phyloP scores from a whole-genome alignment of 2,797 vertebrate species.

The Delichon dasypus region DNA sequence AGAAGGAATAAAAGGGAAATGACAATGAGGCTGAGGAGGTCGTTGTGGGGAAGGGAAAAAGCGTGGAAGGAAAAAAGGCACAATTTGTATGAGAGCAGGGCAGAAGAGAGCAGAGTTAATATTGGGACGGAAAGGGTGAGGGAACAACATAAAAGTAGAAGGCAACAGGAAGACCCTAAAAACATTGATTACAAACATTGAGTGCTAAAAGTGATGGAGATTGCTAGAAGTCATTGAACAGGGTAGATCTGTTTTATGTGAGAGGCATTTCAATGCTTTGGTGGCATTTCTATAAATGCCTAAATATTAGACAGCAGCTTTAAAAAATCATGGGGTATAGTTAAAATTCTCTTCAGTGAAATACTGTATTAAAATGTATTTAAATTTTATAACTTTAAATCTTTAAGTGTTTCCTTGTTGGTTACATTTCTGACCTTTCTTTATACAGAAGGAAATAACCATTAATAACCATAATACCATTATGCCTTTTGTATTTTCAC shows the following conservation, averaged over 20 bases:
- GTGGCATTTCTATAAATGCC: neutral
- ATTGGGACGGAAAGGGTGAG: neutral
- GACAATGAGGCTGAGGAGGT: neutral
- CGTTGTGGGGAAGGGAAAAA: neutral
- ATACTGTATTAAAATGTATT: neutral
- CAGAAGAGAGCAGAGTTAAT: neutral
- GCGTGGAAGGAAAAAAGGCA: neutral
- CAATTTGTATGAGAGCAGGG: neutral
- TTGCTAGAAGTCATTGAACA: neutral
- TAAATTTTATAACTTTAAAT: neutral
- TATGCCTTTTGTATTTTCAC: slow-evolving; percentile 5
- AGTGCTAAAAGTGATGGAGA: accelerated
- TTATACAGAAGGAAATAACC: neutral
- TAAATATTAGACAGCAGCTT: neutral
- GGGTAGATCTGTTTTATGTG: neutral
- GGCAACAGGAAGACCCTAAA: neutral
- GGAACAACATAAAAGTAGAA: neutral
- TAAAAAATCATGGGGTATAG: accelerated
- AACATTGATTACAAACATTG: neutral
- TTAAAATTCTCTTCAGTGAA: neutral
- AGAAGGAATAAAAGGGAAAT: neutral
- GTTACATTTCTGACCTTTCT: neutral
- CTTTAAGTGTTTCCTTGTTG: neutral
- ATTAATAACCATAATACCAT: neutral
- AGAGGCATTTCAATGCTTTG: neutral